Evolutionary conservation across 1,140 invertebrate genomes (phyloP), one percentile per base, ranked within the genome.

Genomic region (Dolichoris vasculosae): DNA sequence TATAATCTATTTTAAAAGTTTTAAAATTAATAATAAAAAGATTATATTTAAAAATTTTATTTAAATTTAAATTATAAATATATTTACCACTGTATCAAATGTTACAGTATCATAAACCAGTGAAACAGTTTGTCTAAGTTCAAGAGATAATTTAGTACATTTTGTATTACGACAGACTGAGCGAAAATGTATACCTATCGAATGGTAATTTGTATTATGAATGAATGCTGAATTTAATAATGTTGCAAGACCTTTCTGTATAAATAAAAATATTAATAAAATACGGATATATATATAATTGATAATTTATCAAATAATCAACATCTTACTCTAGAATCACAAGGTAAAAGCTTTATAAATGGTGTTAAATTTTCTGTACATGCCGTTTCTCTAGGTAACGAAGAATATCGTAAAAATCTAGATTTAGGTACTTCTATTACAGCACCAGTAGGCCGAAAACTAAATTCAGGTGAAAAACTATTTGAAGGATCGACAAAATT

Each of bases 291-390:
- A 51, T 51, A 11, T 77, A 20, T 32, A 13, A 2, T 32, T 30
- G 0, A 51, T 55, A 75, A 63, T 20, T 59, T 43, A 80, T 67
- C 46, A 32, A 78, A 85, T 8, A 85, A 89, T 55, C 17, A 75
- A 73, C n/a, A 69, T n/a, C 43, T 23, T 77, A 85, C 71, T 55
- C 35, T 75, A 63, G 96, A 96, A 90, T 97, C 96, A 94, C 99
- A 99, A 4, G 99, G 99, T 51, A 99, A 91, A 2, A 99, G 93
- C 92, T 99, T 99, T 90, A 98, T 99, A 96, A 98, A 99, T 7
- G 99, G 99, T 48, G 99, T 99, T 87, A 99, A 94, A 94, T 99
- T 99, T 94, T 99, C 98, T 32, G 99, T 99, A 91, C 99, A 99
- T 15, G 99, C 97, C 89, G 98, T 97, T 95, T 99, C 99, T 86